phyloP scores from a whole-genome alignment of 1,140 invertebrate species.

The Formica exsecta region DNA sequence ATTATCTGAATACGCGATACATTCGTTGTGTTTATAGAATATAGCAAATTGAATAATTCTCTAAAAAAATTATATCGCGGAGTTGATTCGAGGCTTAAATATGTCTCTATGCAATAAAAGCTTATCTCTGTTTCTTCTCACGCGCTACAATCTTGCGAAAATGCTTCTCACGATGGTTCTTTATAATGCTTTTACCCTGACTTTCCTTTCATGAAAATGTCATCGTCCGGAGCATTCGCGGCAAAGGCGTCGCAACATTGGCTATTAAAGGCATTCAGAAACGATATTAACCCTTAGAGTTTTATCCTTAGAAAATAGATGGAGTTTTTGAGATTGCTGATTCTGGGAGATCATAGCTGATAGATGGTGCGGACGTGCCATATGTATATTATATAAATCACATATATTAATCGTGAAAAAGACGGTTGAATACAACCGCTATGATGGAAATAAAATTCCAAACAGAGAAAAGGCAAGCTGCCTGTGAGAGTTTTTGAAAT shows the following conservation, averaged over 20 bases:
- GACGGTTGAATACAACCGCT: not conserved
- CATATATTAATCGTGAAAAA: slow-evolving; percentile 11
- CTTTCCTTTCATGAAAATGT: slow-evolving; percentile 32
- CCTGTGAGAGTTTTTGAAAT: not conserved
- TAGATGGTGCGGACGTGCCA: slow-evolving; percentile 29
- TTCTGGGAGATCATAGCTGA: not conserved
- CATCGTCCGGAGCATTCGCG: slow-evolving; percentile 10
- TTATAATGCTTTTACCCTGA: slow-evolving; percentile 22
- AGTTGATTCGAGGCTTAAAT: slow-evolving; percentile 1
- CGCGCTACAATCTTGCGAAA: slow-evolving; percentile 28
- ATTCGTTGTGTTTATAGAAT: not conserved
- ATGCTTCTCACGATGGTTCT: slow-evolving; percentile 17
- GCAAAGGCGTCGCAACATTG: not conserved
- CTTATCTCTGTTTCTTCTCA: slow-evolving; percentile 22
- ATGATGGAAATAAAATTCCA: slow-evolving; percentile 6
- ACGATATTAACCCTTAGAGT: slow-evolving; percentile 36
- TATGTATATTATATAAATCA: not conserved
- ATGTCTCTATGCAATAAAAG: slow-evolving; percentile 24
- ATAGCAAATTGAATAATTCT: not conserved
- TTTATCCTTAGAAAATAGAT: slow-evolving; percentile 33
- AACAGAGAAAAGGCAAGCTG: not conserved
- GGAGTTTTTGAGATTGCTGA: slow-evolving; percentile 44
- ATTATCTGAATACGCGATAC: not conserved
- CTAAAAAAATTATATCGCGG: not conserved
- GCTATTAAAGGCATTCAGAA: slow-evolving; percentile 13